These are phyloP conservation scores for Escarpia spicata DNA, from an alignment of 2,888 invertebrate species.

Conservation along the genomic window DNA sequence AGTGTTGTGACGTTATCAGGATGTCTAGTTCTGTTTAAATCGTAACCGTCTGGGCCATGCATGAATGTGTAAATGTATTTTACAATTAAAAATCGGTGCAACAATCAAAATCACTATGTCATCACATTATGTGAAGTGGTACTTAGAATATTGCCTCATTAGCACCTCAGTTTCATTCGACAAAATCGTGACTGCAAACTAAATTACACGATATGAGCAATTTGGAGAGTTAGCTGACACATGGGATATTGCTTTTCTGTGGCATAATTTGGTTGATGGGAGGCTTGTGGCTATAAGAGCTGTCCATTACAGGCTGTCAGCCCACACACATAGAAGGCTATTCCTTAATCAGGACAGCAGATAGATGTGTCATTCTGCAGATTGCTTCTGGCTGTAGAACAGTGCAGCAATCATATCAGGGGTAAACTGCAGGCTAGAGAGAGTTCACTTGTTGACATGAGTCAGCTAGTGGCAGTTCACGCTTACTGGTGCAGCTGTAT, in stretches of 20 bases:
- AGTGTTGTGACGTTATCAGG: not conserved
- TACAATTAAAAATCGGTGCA: not conserved
- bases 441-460: not conserved
- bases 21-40: not conserved
- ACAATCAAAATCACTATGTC: not conserved
- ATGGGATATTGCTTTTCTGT: not conserved
- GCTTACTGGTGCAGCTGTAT: not conserved
- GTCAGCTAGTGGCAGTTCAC: not conserved
- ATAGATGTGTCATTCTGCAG: constrained; percentile 3
- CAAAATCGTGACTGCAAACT: not conserved
- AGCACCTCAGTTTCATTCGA: not conserved
- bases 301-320: not conserved
- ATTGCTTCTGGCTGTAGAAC: constrained; percentile 8
- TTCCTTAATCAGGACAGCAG: not conserved
- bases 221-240: not conserved
- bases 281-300: not conserved
- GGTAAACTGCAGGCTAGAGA: not conserved
- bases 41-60: not conserved
- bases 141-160: not conserved
- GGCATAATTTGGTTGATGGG: not conserved
- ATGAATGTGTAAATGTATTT: not conserved
- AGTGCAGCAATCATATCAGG: not conserved
- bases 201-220: not conserved
- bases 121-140: not conserved
- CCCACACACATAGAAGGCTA: not conserved